Conservation (phyloP, 2,113 vertebrate species). For the Seriola aureovittata region DNA sequence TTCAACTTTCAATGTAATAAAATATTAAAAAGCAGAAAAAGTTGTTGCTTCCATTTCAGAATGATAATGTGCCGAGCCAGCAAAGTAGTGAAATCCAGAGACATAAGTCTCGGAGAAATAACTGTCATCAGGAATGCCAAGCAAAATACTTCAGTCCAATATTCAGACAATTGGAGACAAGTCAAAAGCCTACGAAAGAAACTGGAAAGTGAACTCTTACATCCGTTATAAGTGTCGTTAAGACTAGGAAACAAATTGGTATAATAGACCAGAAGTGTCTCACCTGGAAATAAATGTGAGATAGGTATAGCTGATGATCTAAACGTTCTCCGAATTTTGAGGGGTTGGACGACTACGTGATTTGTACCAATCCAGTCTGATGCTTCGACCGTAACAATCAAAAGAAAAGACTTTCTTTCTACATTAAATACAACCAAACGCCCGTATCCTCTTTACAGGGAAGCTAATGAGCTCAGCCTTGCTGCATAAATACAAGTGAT, state of each 20-base stretch:
- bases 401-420: background rate
- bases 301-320: background rate
- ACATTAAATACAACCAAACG: background rate
- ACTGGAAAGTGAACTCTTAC: too few species aligned
- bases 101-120: too few species aligned
- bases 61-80: too few species aligned
- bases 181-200: too few species aligned
- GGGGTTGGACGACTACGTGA: background rate
- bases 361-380: background rate
- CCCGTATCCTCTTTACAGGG: background rate
- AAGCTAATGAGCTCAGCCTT: background rate
- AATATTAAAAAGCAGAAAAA: too few species aligned
- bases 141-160: too few species aligned
- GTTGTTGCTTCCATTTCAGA: too few species aligned
- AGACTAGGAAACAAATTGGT: too few species aligned
- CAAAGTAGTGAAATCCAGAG: too few species aligned
- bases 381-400: background rate
- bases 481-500: slow-evolving; percentile 9
- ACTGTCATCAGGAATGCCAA: too few species aligned
- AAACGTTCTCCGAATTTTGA: background rate
- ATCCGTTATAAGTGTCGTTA: too few species aligned
- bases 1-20: background rate
- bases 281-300: background rate
- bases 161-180: too few species aligned
- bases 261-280: background rate